Evolutionary conservation across 2,888 invertebrate species (phyloP).

Genomic region (Bellardia bayeri): DNA sequence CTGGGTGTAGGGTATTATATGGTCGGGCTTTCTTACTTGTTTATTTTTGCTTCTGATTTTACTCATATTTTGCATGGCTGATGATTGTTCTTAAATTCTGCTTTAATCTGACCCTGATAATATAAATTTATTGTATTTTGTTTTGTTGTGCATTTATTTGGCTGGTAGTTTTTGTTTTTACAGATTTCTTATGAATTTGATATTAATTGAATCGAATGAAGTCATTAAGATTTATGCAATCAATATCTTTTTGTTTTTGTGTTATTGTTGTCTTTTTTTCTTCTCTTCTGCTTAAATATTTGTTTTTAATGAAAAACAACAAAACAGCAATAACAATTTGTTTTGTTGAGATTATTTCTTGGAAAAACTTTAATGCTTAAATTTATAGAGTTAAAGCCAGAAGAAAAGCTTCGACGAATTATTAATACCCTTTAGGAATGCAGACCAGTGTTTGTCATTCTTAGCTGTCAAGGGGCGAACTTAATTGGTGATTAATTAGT

Average conservation of each 20-base stretch:
- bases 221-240: constrained; percentile 22
- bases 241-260: neutral
- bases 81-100: constrained; percentile 8
- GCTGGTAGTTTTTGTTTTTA: neutral
- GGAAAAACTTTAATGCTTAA: constrained; percentile 11
- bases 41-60: neutral
- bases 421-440: neutral
- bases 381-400: neutral
- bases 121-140: constrained; percentile 3
- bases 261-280: neutral
- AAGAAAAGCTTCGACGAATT: neutral
- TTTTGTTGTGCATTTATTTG: neutral
- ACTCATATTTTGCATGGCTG: neutral
- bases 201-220: constrained; percentile 29
- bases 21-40: neutral
- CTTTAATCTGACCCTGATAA: constrained; percentile 16
- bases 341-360: constrained; percentile 1
- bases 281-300: constrained; percentile 1
- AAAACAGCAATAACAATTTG: neutral
- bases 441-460: too few species aligned
- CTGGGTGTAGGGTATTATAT: too few species aligned
- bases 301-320: neutral
- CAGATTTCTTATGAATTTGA: constrained; percentile 23
- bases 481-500: too few species aligned
- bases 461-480: too few species aligned